Conservation (phyloP, 2,797 vertebrate genomes). For the Lagorchestes hirsutus region DNA sequence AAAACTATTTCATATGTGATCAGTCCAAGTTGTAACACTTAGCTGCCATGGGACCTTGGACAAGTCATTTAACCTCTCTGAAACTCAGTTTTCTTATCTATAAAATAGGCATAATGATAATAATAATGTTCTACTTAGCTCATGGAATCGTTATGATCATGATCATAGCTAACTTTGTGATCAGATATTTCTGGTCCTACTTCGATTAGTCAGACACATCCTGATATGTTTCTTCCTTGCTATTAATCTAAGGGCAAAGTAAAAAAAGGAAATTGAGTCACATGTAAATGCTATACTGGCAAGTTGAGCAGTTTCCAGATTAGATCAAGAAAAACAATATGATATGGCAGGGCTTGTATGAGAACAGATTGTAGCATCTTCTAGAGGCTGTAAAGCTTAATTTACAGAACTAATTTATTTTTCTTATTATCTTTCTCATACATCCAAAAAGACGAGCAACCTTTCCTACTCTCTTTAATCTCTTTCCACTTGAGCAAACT, state of each 20-base stretch:
- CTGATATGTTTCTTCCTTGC: background rate
- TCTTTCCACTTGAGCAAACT: background rate
- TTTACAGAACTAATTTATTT: slow-evolving; percentile 61
- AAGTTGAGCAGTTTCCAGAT: slow-evolving; percentile 15
- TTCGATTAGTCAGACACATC: background rate
- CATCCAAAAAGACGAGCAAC: slow-evolving; percentile 8
- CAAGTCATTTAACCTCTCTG: no score
- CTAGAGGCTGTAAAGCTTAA: background rate
- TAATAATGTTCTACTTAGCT: rapidly evolving
- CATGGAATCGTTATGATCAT: rapidly evolving
- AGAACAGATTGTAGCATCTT: background rate
- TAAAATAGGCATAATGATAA: background rate
- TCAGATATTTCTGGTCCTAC: rapidly evolving
- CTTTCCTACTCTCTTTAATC: slow-evolving; percentile 13
- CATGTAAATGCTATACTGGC: background rate
- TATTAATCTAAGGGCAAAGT: background rate
- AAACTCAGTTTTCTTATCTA: no score
- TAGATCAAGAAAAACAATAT: slow-evolving; percentile 13
- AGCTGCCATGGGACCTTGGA: no score
- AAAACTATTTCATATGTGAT: background rate
- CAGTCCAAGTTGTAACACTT: no score
- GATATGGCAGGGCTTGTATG: background rate
- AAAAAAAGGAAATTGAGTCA: slow-evolving; percentile 52
- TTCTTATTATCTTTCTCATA: slow-evolving; percentile 49
- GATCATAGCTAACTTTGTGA: rapidly evolving